phyloP scores from a whole-genome alignment of 1,140 invertebrate genomes.

The Sinonovacula constricta region DNA sequence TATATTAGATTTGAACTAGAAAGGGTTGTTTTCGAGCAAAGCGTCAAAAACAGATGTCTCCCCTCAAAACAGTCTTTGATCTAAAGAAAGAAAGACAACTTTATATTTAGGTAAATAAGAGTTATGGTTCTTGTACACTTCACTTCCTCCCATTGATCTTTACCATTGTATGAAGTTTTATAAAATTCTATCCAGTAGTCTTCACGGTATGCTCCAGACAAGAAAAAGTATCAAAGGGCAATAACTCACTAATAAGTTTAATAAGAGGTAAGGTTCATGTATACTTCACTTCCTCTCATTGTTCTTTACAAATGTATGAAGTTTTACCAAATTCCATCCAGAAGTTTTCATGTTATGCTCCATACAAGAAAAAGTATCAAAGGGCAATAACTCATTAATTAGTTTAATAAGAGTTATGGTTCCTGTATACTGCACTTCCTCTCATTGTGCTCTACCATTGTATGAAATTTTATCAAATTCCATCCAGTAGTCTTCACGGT shows the following conservation, averaged over 20 bases:
- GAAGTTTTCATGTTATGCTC: slow-evolving; percentile 17
- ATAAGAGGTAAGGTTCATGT: neutral
- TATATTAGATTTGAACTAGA: slow-evolving; percentile 1
- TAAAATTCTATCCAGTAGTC: slow-evolving; percentile 18
- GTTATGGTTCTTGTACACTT: slow-evolving; percentile 15
- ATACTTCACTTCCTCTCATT: slow-evolving; percentile 1
- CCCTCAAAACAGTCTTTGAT: neutral
- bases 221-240: slow-evolving; percentile 14
- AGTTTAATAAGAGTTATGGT: neutral
- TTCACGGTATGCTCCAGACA: slow-evolving; percentile 17
- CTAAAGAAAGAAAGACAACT: slow-evolving; percentile 10
- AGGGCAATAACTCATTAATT: slow-evolving; percentile 12
- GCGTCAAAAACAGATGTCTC: neutral
- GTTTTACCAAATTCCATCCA: slow-evolving; percentile 1
- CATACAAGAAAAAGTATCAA: neutral
- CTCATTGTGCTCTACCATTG: slow-evolving; percentile 5
- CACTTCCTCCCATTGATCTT: slow-evolving; percentile 13
- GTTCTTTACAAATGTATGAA: slow-evolving; percentile 16
- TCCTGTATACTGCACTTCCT: neutral
- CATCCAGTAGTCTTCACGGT: slow-evolving; percentile 4
- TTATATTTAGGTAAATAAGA: slow-evolving; percentile 2
- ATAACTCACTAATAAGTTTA: slow-evolving; percentile 16
- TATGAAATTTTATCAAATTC: slow-evolving; percentile 5
- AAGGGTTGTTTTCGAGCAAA: neutral
- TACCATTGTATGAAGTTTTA: slow-evolving; percentile 15